Evolutionary conservation across 2,113 vertebrate species (phyloP), one percentile per base, ranked within the genome.

Genomic region (Lota lota): DNA sequence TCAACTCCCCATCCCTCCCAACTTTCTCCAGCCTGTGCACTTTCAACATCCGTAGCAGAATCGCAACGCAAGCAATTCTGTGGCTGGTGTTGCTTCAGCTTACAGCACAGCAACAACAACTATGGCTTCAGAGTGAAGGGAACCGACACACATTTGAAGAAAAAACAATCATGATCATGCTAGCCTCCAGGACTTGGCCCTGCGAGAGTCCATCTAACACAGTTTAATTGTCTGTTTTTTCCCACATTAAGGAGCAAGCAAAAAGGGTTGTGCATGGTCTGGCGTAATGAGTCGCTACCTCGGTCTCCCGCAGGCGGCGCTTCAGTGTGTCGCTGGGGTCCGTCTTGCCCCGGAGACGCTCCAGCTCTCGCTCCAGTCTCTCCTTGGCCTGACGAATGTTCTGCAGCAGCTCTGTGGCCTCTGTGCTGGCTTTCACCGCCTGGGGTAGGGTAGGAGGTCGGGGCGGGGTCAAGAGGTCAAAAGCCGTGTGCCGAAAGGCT

Each of bases 351-450:
- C 94, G 93, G 68, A 99, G 89, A 66, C 96, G 95, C 90, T 99
- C 97, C 74, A 99, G 64, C 72, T 99, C 96, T 10, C 95, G 92
- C 80, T 99, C 97, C 16, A 97, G 94, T 4, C 95, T 92, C 75
- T 99, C 97, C 87, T 99, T 99, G 17, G 97, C 96, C 89, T 98
- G 97, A 22, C 97, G 96, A 73, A 99, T 97, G 70, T 99, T 99
- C 90, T 99, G 97, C 74, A 99, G 93, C 70, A 99, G 94, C 86
- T 99, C 97, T 0, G 97, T 98, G 71, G 97, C 97, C 85, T 99
- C 97, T 17, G 96, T 94, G 88, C 96, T 99, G 24, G 97, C 97
- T 87, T 97, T 99, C 63, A 99, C 97, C 28, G 97, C 97, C 97
- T 98, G 72, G 3, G 64, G 50, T 15, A 76, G 68, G 67, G 67